Base-by-base conservation (phyloP, 2,113 vertebrate species). In the Axis porcinus region DNA sequence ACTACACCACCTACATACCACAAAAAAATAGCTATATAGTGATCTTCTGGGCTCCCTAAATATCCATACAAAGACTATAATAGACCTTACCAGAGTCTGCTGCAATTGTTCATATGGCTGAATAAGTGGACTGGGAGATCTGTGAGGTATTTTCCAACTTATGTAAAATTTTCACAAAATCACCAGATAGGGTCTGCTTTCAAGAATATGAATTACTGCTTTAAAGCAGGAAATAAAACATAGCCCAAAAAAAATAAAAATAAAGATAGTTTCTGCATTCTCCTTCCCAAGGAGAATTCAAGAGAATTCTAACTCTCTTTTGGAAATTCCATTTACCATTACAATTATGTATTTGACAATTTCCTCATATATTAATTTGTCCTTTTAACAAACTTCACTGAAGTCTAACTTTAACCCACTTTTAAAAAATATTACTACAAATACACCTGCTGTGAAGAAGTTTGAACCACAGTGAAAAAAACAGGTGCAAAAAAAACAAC, bases 101-200 rank as follows among this genome's bases (percentile, higher is more conserved):
- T 60, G 3, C 55, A 86, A 81, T 89, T 64, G n/a, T 55, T 60
- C 58, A 23, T 25, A 86, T 92, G 33, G 76, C 64, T 57, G 54
- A 95, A 96, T 67, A 96, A 89, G 30, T 83, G 12, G 6, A 70
- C 70, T 79, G 43, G 43, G 54, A 74, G 3, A 81, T 62, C n/a
- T 88, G 9, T 79, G 52, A 79, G 23, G 4, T 93, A 95, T 96
- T 96, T 43, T 83, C 86, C 52, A 91, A 25, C 55, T 45, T 30
- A 36, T 5, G 64, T 8, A 92, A 43, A 95, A 91, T 93, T 95
- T 96, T 79, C 78, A 83, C 47, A 86, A 86, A 89, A 86, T 95
- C 16, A 45, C 60, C 91, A 17, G 25, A 19, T 60, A 6, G 6
- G 14, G 86, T 79, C 67, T 78, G 17, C 40, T 95, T 50, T 19